phyloP scores from a whole-genome alignment of 2,888 invertebrate species.

The Lepidonotus clava region DNA sequence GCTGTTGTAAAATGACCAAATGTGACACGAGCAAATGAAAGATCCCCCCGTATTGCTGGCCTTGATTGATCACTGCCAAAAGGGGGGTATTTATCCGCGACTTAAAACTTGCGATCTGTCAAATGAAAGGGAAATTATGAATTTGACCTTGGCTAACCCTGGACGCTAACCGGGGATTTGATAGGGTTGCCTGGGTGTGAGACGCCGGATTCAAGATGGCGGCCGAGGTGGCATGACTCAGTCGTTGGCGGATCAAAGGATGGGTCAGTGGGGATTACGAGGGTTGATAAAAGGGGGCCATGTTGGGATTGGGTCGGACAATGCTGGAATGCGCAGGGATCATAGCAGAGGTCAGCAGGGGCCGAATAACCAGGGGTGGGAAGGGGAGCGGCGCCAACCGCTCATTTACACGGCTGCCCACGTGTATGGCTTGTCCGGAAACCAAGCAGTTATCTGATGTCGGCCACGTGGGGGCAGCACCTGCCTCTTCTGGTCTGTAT shows the following conservation, averaged over 20 bases:
- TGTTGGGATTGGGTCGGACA: neutral
- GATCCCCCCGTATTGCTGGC: neutral
- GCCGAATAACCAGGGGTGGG: neutral
- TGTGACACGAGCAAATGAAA: neutral
- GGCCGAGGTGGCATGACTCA: constrained; percentile 21
- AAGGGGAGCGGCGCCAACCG: no score
- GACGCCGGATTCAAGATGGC: constrained; percentile 39
- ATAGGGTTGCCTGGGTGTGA: constrained; percentile 21
- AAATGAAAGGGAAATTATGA: constrained; percentile 45
- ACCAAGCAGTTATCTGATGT: no score
- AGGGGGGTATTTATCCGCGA: constrained; percentile 2
- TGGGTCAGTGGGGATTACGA: neutral
- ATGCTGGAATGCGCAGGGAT: constrained; percentile 30
- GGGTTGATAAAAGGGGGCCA: constrained; percentile 14
- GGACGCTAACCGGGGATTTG: neutral
- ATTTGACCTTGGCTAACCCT: constrained; percentile 42
- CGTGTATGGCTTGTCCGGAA: no score
- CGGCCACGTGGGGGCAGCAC: no score
- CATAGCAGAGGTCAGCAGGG: neutral
- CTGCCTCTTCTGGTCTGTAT: no score
- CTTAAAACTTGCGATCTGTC: constrained; percentile 35
- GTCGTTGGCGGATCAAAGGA: neutral
- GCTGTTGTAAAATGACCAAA: neutral
- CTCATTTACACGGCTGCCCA: no score
- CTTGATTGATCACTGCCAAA: constrained; percentile 12